Percentiles rank a stretch among this genome's conserved stretches.
phyloP scores from a whole-genome alignment of 2,888 invertebrate species.

The Nymphalis polychloros region DNA sequence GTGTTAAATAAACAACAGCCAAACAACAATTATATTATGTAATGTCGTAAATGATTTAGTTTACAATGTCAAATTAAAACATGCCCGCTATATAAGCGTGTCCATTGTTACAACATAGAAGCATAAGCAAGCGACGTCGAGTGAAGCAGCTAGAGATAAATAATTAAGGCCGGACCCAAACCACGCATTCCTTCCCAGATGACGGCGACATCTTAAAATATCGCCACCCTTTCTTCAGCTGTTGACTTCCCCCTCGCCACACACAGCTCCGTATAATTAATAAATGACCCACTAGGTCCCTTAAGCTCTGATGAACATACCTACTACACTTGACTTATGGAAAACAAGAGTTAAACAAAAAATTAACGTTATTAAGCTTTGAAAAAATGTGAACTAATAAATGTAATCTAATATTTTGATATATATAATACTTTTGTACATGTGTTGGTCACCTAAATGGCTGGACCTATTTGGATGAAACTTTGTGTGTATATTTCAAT shows the following conservation, averaged over 20 bases:
- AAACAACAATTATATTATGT: too few relatives aligned
- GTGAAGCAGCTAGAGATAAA: constrained; percentile 56
- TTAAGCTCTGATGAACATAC: constrained; percentile 46
- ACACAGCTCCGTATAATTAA: constrained; percentile 76
- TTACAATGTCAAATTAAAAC: background rate
- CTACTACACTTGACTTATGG: constrained; percentile 18
- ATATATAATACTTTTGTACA: too few relatives aligned
- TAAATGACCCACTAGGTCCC: constrained; percentile 69
- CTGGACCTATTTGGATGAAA: too few relatives aligned
- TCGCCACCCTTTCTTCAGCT: constrained; percentile 74
- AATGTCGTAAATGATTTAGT: background rate
- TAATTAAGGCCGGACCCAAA: constrained; percentile 53
- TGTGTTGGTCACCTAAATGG: too few relatives aligned
- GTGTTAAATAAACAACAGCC: too few relatives aligned
- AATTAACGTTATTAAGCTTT: background rate
- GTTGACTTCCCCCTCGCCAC: constrained; percentile 58
- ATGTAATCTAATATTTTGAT: too few relatives aligned
- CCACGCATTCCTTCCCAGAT: constrained; percentile 74
- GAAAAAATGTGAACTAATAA: background rate
- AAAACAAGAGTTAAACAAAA: background rate
- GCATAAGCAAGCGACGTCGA: constrained; percentile 34
- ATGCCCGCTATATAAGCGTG: constrained; percentile 7
- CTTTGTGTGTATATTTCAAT: too few relatives aligned
- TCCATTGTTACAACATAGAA: constrained; percentile 12
- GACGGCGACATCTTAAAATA: constrained; percentile 77